Conservation (phyloP, 2,113 vertebrate genomes). For the Glareola pratincola region DNA sequence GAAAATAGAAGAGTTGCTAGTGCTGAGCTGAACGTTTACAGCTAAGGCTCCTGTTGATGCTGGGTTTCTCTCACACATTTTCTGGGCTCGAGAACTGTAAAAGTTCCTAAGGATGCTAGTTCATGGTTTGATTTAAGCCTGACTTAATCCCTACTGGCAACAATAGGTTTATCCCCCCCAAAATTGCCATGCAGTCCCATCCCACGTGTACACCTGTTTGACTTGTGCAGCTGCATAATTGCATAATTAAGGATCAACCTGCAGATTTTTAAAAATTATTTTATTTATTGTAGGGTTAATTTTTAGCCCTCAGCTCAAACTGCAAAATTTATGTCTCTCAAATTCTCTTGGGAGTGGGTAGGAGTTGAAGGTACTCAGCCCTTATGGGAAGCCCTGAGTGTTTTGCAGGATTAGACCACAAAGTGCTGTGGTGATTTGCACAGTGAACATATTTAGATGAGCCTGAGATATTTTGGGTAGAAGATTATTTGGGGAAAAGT, state of each 20-base stretch:
- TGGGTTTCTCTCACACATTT: neutral
- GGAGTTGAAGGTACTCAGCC: slow-evolving; percentile 15
- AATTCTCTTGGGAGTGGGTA: neutral
- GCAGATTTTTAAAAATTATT: neutral
- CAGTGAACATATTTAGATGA: neutral
- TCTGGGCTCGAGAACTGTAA: neutral
- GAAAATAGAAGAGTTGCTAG: neutral
- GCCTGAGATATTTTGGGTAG: neutral
- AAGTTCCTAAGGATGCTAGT: neutral
- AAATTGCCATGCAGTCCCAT: neutral
- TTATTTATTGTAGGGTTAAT: neutral
- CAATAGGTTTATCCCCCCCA: neutral
- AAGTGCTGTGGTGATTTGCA: neutral
- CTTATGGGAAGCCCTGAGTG: neutral
- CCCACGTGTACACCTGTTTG: neutral
- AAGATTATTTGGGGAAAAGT: slow-evolving; percentile 27
- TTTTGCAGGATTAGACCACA: slow-evolving; percentile 1
- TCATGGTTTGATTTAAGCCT: neutral
- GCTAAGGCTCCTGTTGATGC: neutral
- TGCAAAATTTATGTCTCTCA: neutral
- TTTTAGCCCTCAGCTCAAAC: neutral
- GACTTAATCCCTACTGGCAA: neutral
- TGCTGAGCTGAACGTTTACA: neutral
- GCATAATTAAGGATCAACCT: neutral
- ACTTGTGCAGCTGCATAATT: neutral